Percentiles rank a stretch among this genome's conserved stretches.
These are phyloP conservation scores for Brachionus calyciflorus DNA, from an alignment of 1,140 invertebrate species.

Conservation along the genomic window DNA sequence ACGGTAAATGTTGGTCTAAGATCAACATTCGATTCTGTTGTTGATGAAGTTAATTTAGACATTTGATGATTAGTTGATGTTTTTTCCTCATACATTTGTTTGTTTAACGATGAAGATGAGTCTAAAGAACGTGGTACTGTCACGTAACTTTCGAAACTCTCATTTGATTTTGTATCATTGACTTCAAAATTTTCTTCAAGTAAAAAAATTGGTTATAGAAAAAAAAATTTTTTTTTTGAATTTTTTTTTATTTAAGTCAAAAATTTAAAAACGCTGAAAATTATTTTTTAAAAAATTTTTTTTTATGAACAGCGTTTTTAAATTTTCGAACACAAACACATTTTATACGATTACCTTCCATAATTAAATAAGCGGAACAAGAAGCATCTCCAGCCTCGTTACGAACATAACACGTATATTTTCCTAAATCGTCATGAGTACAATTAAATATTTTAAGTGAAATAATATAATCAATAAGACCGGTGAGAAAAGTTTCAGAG, in stretches of 20 bases:
- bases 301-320: neutral
- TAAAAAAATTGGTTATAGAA: neutral
- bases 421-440: constrained; percentile 64
- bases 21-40: neutral
- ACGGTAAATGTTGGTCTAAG: neutral
- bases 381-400: constrained; percentile 57
- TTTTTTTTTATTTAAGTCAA: constrained; percentile 39
- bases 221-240: neutral
- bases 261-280: too few species aligned
- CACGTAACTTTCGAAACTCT: constrained; percentile 21
- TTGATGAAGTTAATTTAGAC: constrained; percentile 12
- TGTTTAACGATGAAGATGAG: neutral
- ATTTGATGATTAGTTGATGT: neutral
- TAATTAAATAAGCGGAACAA: constrained; percentile 56
- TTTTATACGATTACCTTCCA: constrained; percentile 53
- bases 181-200: constrained; percentile 38
- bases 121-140: neutral
- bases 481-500: constrained; percentile 23
- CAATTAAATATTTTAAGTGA: constrained; percentile 34
- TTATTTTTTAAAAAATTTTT: neutral
- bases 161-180: neutral
- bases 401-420: constrained; percentile 63
- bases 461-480: constrained; percentile 37
- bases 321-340: neutral
- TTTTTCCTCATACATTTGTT: neutral